These are phyloP conservation scores for Phalacrocorax carbo DNA, from an alignment of 2,113 vertebrate species.

Conservation along the genomic window DNA sequence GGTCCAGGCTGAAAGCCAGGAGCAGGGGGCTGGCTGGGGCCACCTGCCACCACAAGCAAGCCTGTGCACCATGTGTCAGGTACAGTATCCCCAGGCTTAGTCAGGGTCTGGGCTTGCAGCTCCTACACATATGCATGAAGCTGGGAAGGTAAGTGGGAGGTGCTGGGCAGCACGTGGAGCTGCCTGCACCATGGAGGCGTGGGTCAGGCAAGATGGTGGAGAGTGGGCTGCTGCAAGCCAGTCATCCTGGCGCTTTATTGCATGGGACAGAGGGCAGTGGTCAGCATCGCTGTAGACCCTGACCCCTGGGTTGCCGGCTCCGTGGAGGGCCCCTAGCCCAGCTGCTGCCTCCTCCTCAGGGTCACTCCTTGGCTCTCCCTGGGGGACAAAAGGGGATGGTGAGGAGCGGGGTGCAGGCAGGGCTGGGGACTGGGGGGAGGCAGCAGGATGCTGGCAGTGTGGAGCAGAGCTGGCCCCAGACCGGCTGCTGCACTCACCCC, in stretches of 20 bases:
- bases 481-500: neutral
- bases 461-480: neutral
- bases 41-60: neutral
- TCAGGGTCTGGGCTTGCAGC: neutral
- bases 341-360: fast-evolving
- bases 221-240: neutral
- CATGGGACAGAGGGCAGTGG: fast-evolving
- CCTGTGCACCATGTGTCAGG: fast-evolving
- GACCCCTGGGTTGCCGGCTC: fast-evolving
- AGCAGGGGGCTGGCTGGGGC: neutral
- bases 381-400: neutral
- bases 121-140: fast-evolving
- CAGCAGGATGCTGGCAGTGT: neutral
- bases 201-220: neutral
- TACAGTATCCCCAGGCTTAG: neutral
- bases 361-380: neutral
- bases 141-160: neutral
- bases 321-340: fast-evolving
- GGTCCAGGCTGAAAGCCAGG: neutral
- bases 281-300: fast-evolving
- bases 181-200: fast-evolving
- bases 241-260: neutral
- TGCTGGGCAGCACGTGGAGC: neutral
- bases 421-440: neutral
- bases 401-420: neutral